Conservation (phyloP, 2,113 vertebrate genomes). For the Scatophagus argus region DNA sequence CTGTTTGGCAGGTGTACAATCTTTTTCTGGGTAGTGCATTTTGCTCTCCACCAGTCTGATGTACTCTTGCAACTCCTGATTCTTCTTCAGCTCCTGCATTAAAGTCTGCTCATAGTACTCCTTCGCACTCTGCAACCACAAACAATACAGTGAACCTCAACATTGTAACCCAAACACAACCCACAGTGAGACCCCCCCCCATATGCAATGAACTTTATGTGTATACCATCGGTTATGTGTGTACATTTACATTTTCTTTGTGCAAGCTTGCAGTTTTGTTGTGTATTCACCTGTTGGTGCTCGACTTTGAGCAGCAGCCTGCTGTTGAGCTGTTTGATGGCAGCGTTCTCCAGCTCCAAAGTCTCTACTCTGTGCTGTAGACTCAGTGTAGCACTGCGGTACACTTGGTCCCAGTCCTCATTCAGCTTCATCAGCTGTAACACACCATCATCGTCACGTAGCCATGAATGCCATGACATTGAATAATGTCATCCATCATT, state of each 20-base stretch:
- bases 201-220: neutral
- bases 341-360: constrained; percentile 78
- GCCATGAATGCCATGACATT: constrained; percentile 6
- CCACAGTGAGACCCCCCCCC: neutral
- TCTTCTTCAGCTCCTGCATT: constrained; percentile 86
- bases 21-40: constrained; percentile 64
- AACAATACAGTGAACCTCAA: constrained; percentile 15
- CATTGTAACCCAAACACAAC: neutral
- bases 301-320: constrained; percentile 84
- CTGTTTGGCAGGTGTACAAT: constrained; percentile 58
- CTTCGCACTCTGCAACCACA: constrained; percentile 79
- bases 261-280: neutral
- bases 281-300: constrained; percentile 83
- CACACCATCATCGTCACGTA: constrained; percentile 48
- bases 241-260: neutral
- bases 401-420: constrained; percentile 88
- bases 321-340: constrained; percentile 81
- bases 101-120: constrained; percentile 85
- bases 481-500: constrained; percentile 4
- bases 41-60: constrained; percentile 79
- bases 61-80: constrained; percentile 86
- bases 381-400: constrained; percentile 79
- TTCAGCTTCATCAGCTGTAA: constrained; percentile 88
- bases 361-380: constrained; percentile 81
- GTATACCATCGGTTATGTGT: neutral